A percentile compares a stretch with the other conserved stretches of the same genome.
phyloP scores from a whole-genome alignment of 2,797 vertebrate species.

The Phalloptychus januarius region DNA sequence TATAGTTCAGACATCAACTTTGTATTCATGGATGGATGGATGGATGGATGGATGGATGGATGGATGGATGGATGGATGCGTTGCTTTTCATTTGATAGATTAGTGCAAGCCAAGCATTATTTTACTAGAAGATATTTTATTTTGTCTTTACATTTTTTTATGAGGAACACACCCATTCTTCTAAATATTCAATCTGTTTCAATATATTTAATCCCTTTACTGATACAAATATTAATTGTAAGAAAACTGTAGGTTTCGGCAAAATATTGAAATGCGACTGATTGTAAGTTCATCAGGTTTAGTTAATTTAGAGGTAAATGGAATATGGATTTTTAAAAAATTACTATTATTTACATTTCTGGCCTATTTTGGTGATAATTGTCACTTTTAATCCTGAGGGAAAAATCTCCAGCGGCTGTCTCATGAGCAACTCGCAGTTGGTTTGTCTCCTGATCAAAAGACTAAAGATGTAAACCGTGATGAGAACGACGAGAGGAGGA shows the following conservation, averaged over 20 bases:
- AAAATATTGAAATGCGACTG: neutral
- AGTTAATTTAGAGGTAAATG: neutral
- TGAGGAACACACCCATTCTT: neutral
- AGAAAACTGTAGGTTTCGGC: neutral
- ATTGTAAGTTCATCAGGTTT: neutral
- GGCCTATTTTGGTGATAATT: neutral
- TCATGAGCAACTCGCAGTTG: conserved; percentile 9
- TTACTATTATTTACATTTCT: neutral
- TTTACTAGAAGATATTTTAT: neutral
- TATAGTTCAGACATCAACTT: neutral
- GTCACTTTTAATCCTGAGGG: neutral
- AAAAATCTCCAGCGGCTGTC: neutral
- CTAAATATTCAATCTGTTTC: neutral
- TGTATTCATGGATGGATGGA: no score
- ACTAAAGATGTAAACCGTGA: neutral
- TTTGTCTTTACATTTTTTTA: neutral
- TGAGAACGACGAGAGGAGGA: conserved; percentile 1
- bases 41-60: no score
- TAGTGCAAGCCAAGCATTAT: neutral
- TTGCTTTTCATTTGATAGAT: neutral
- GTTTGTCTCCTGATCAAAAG: conserved; percentile 32
- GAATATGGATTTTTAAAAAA: neutral
- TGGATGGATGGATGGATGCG: no score
- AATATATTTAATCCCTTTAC: neutral
- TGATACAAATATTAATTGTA: neutral